Evolutionary conservation across 1,140 invertebrate species (phyloP), one percentile per base, ranked within the genome.

Genomic region (Oreohelix idahoensis): DNA sequence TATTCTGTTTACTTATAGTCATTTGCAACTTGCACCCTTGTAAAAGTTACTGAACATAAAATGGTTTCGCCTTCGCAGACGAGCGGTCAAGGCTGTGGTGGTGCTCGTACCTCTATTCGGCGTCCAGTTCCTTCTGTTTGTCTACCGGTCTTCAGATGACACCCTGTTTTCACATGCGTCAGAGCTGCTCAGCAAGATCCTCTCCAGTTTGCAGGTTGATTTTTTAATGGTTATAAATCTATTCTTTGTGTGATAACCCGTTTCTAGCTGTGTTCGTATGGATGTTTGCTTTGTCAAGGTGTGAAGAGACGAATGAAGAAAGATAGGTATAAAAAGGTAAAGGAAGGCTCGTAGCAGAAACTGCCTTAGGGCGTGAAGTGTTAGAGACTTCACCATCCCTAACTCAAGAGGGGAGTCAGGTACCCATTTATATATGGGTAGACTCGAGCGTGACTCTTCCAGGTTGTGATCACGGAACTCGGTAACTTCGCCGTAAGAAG

Each of bases 41-140:
- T 26, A 53, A 15, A 26, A 70, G n/a, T n/a, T n/a, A n/a, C n/a
- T n/a, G n/a, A n/a, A n/a, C n/a, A n/a, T n/a, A n/a, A n/a, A n/a
- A n/a, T n/a, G n/a, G n/a, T n/a, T n/a, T n/a, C n/a, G n/a, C 71
- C 20, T 78, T 32, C 36, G 29, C 76, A 80, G 78, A 42, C 78
- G 78, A 26, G 78, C 78, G 5, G 58, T 70, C 20, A 80, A 80
- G 29, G 78, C 78, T 70, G 63, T 80, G 35, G 53, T 32, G 11
- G 66, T 80, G 23, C 29, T 80, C 15, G 39, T 80, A 26, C 78
- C 78, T 11, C 42, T 70, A 35, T 70, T 80, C 20, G 78, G 78
- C 1, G n/a, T 80, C 20, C 78, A 80, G 78, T 80, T 39, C 29
- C 26, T 80, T 32, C 38, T 80, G 32, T 70, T 80, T 35, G 58